Conservation (phyloP, 2,888 invertebrate genomes). For the Anarsia innoxiella region DNA sequence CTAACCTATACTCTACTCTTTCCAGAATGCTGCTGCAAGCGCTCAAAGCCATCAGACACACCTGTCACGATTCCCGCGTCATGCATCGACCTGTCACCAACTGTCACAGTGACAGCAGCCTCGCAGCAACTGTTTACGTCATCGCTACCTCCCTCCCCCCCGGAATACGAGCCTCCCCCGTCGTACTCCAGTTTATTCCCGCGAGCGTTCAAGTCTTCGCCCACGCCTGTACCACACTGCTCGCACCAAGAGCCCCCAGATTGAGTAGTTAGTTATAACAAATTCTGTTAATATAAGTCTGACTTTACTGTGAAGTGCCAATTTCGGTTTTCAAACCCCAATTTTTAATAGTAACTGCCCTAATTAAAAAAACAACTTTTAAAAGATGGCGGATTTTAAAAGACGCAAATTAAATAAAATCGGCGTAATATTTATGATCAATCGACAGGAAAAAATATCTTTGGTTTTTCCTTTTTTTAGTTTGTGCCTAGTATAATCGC, state of each 20-base stretch:
- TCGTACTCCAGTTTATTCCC: conserved; percentile 81
- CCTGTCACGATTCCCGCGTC: conserved; percentile 63
- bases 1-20: no score
- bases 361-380: no score
- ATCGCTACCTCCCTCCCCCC: conserved; percentile 62
- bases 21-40: conserved; percentile 72
- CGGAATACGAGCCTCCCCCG: conserved; percentile 80
- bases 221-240: conserved; percentile 64
- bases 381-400: no score
- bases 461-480: no score
- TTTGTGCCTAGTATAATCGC: no score
- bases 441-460: no score
- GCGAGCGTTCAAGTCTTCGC: conserved; percentile 59
- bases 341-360: no score
- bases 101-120: conserved; percentile 55
- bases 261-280: conserved; percentile 46
- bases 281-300: no score
- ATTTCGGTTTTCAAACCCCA: not conserved
- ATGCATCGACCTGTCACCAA: conserved; percentile 62
- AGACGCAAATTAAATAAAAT: no score
- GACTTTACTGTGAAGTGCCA: not conserved
- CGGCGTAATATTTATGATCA: no score
- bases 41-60: conserved; percentile 63
- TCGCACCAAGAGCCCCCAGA: conserved; percentile 64
- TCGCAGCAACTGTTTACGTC: conserved; percentile 55